Evolutionary conservation across 2,888 invertebrate species (phyloP).

Genomic region (Plagodis pulveraria): DNA sequence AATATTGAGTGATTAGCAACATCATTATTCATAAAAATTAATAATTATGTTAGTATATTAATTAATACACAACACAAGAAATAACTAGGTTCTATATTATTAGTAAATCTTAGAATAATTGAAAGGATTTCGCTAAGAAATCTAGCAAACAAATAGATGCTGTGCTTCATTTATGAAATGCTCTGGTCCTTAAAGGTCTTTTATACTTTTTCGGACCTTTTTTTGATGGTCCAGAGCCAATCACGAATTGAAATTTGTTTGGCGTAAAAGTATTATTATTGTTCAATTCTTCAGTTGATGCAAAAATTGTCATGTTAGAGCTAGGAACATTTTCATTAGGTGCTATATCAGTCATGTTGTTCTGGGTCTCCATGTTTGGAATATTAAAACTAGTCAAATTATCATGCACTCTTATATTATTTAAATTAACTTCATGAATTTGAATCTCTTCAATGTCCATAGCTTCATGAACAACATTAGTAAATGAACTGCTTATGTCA

Average conservation of each 20-base stretch:
- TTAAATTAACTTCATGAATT: background rate
- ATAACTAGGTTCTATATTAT: no score
- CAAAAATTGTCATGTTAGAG: background rate
- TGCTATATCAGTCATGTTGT: background rate
- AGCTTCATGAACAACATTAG: constrained; percentile 9
- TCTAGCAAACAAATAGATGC: background rate
- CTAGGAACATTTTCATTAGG: background rate
- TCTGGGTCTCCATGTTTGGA: background rate
- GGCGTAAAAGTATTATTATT: constrained; percentile 1
- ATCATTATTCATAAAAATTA: no score
- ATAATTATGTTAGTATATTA: no score
- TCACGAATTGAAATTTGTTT: constrained; percentile 42
- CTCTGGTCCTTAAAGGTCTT: constrained; percentile 39
- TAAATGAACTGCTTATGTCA: background rate
- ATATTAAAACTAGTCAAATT: no score
- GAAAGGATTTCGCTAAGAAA: no score
- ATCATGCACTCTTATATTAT: no score
- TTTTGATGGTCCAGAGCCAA: constrained; percentile 43
- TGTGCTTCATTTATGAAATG: constrained; percentile 41
- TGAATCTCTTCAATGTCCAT: constrained; percentile 49
- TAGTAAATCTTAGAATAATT: background rate
- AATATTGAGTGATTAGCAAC: no score
- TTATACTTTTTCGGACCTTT: constrained; percentile 21
- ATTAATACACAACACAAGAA: background rate
- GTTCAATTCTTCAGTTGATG: background rate